Percentiles rank a stretch among this genome's conserved stretches.
Conservation (phyloP, 1,140 invertebrate genomes). For the Melanaphis sacchari region DNA sequence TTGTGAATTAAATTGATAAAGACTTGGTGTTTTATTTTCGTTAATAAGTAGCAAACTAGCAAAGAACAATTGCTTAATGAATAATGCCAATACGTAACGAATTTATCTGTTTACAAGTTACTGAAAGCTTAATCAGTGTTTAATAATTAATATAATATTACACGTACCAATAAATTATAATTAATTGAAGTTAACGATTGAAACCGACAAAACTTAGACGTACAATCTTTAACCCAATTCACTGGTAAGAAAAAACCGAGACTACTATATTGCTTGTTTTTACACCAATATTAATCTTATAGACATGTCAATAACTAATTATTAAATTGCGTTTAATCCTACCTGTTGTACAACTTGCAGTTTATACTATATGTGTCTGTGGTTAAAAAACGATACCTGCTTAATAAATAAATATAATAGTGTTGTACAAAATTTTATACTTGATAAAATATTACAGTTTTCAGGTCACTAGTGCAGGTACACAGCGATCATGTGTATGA, state of each 20-base stretch:
- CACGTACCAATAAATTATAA: neutral
- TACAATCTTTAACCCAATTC: neutral
- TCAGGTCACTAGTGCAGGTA: neutral
- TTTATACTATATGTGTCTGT: neutral
- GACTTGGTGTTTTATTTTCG: too few relatives aligned
- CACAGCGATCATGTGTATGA: slow-evolving; percentile 1
- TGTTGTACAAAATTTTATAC: neutral
- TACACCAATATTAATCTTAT: neutral
- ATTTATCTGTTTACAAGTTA: neutral
- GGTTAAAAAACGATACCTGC: neutral
- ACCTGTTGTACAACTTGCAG: neutral
- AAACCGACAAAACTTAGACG: neutral
- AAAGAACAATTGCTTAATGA: too few relatives aligned
- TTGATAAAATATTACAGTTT: neutral
- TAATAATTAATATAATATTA: neutral
- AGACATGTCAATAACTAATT: neutral
- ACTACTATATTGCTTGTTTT: neutral
- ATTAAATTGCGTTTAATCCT: neutral
- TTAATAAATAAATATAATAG: neutral
- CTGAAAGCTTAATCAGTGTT: neutral
- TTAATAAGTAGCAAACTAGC: too few relatives aligned
- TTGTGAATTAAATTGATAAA: too few relatives aligned
- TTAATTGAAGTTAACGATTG: neutral
- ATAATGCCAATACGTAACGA: neutral
- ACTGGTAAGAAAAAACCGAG: neutral